These are phyloP conservation scores for Keiferia lycopersicella DNA, from an alignment of 2,888 invertebrate species.

Conservation along the genomic window DNA sequence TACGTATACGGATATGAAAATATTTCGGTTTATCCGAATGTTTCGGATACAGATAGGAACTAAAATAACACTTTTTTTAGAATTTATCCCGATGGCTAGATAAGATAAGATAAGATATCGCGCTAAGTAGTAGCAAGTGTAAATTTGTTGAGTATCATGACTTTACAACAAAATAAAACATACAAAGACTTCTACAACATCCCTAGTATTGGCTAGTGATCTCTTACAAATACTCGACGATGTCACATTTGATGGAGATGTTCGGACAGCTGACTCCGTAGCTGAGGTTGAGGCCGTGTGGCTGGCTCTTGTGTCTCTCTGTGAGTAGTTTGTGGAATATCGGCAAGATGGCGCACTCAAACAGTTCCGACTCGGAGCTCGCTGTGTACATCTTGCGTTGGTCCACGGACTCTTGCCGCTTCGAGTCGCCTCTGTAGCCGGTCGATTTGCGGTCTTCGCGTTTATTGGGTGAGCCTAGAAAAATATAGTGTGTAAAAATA, in stretches of 20 bases:
- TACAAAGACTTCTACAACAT: no score
- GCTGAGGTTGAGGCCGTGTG: conserved; percentile 84
- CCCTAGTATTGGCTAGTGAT: no score
- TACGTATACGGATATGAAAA: no score
- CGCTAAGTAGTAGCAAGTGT: no score
- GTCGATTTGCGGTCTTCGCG: conserved; percentile 77
- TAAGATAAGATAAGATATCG: no score
- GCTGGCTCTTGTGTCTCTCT: conserved; percentile 88
- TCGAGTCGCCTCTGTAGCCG: conserved; percentile 72
- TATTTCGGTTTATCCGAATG: no score
- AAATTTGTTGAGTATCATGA: no score
- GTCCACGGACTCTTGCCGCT: conserved; percentile 67
- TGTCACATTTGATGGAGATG: conserved; percentile 97
- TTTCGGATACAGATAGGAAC: no score
- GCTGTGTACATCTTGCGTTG: conserved; percentile 86
- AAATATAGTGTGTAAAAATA: no score
- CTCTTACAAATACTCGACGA: conserved; percentile 92
- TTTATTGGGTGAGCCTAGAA: conserved; percentile 63
- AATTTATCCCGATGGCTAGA: no score
- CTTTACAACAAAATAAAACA: no score
- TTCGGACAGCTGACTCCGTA: conserved; percentile 95
- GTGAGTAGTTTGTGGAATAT: conserved; percentile 96
- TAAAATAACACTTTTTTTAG: no score
- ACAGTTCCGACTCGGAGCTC: conserved; percentile 90
- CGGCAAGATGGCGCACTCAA: conserved; percentile 93